Percentiles rank a stretch among this genome's conserved stretches.
phyloP scores from a whole-genome alignment of 2,113 vertebrate genomes.

The Eidolon helvum region DNA sequence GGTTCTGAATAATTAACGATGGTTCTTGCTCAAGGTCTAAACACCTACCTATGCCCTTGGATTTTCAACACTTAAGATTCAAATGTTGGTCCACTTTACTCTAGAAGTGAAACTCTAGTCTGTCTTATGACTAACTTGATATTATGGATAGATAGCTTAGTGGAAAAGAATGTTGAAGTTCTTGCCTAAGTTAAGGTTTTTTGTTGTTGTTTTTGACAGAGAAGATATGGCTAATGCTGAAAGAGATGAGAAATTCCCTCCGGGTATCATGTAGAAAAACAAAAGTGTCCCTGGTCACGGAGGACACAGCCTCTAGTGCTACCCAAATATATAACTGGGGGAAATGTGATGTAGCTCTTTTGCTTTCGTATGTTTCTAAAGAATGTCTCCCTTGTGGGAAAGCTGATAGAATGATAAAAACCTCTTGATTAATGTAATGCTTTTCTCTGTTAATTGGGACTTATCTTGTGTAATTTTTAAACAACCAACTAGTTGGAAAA shows the following conservation, averaged over 20 bases:
- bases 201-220: background rate
- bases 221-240: background rate
- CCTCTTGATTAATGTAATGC: background rate
- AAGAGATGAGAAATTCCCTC: background rate
- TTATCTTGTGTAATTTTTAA: background rate
- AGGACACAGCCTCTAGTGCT: background rate
- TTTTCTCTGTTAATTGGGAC: background rate
- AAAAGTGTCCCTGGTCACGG: background rate
- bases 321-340: background rate
- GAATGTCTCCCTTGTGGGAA: background rate
- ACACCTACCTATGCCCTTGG: background rate
- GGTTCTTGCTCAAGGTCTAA: background rate
- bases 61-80: background rate
- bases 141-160: background rate
- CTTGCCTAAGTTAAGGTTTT: background rate
- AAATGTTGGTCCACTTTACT: background rate
- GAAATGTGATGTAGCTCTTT: background rate
- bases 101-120: slow-evolving; percentile 18
- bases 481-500: slow-evolving; percentile 27
- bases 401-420: slow-evolving; percentile 24
- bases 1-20: background rate
- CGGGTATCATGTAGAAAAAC: background rate
- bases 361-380: background rate
- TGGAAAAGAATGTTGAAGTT: slow-evolving; percentile 1
- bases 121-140: slow-evolving; percentile 11